Percentiles rank a stretch among this genome's conserved stretches.
Conservation (phyloP, 2,888 invertebrate genomes). For the Ecliptopera silaceata region DNA sequence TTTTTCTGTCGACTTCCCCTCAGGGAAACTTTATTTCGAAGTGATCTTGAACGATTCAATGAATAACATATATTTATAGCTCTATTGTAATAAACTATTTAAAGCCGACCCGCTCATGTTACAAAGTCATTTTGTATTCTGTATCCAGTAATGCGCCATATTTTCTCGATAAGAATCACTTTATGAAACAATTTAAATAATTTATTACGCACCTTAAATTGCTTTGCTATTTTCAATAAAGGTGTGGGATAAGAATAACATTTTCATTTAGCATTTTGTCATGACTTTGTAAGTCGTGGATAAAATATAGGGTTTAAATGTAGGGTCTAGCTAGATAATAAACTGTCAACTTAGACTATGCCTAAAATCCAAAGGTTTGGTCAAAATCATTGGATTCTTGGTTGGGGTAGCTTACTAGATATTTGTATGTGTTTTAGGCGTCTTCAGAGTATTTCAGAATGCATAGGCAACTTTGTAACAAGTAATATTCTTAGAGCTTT, state of each 20-base stretch:
- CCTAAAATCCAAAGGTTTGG: no score
- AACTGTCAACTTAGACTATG: no score
- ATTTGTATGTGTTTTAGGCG: no score
- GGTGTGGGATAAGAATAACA: not conserved
- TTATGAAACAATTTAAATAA: slow-evolving; percentile 27
- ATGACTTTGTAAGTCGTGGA: no score
- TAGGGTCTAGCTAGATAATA: no score
- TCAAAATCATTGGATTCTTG: no score
- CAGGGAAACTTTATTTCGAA: slow-evolving; percentile 16
- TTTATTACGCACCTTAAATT: slow-evolving; percentile 15
- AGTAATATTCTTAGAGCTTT: no score
- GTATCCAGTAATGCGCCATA: slow-evolving; percentile 23
- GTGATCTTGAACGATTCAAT: slow-evolving; percentile 21
- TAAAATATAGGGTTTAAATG: no score
- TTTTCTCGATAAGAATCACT: slow-evolving; percentile 24
- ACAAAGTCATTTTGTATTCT: slow-evolving; percentile 22
- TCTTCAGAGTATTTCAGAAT: no score
- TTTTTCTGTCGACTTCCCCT: slow-evolving; percentile 26
- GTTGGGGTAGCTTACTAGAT: no score
- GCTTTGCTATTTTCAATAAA: not conserved
- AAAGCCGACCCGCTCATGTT: slow-evolving; percentile 15
- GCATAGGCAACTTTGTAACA: no score
- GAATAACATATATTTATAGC: slow-evolving; percentile 25
- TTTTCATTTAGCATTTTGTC: no score
- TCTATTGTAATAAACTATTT: slow-evolving; percentile 28